Evolutionary conservation across 2,888 invertebrate genomes (phyloP).

Genomic region (Osedax fenrisi): DNA sequence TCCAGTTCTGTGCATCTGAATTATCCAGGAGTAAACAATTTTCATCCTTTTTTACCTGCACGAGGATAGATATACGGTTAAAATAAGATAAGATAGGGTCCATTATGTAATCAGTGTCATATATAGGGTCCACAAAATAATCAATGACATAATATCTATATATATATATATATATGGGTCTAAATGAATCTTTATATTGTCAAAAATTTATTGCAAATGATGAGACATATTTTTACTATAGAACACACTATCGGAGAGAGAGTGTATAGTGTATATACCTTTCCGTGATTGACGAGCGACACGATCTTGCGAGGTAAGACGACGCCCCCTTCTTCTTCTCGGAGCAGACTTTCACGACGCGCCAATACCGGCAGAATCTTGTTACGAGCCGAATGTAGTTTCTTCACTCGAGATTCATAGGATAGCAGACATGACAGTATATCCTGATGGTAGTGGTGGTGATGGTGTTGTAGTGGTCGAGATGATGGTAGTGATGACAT

Average conservation of each 20-base stretch:
- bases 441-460: not conserved
- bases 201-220: too few species aligned
- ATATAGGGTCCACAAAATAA: too few species aligned
- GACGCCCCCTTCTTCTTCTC: not conserved
- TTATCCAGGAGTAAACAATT: conserved; percentile 42
- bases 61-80: too few species aligned
- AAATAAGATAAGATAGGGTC: too few species aligned
- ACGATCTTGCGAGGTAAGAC: not conserved
- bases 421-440: not conserved
- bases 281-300: not conserved
- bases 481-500: not conserved
- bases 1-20: conserved; percentile 44
- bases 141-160: too few species aligned
- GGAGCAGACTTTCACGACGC: not conserved
- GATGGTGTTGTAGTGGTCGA: not conserved
- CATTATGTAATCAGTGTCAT: too few species aligned
- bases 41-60: conserved; percentile 37
- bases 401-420: not conserved
- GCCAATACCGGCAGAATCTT: not conserved
- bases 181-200: too few species aligned
- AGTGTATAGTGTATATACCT: not conserved
- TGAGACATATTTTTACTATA: too few species aligned
- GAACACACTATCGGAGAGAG: too few species aligned
- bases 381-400: not conserved
- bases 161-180: too few species aligned